Conservation (phyloP, 1,140 invertebrate genomes). For the Sogatella furcifera region DNA sequence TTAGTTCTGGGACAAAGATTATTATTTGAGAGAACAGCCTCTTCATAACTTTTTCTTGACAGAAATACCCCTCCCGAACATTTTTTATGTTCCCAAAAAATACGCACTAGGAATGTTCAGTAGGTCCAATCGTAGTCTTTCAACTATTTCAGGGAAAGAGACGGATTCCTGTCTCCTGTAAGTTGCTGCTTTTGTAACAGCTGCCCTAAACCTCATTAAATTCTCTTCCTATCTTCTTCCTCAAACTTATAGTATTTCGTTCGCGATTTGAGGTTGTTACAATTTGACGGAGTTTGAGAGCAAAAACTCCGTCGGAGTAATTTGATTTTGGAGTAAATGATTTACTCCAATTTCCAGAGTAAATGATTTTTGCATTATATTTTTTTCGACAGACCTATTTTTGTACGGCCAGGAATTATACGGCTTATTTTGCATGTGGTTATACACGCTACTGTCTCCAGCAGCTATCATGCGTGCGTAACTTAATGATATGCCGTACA, state of each 20-base stretch:
- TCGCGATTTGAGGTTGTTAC: conserved; percentile 6
- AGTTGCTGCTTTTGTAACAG: neutral
- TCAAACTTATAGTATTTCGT: conserved; percentile 8
- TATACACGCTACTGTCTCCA: conserved; percentile 28
- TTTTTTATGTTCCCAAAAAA: conserved; percentile 9
- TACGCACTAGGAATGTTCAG: neutral
- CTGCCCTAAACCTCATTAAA: neutral
- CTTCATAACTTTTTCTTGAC: conserved; percentile 2
- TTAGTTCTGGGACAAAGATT: neutral
- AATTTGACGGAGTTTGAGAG: conserved; percentile 12
- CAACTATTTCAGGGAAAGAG: neutral
- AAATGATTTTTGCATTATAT: conserved; percentile 13
- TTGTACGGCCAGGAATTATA: conserved; percentile 19
- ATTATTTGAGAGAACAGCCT: neutral
- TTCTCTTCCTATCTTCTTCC: conserved; percentile 4
- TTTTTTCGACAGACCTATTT: conserved; percentile 38
- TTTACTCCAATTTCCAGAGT: conserved; percentile 13
- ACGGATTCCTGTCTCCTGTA: neutral
- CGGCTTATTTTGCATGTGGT: conserved; percentile 17
- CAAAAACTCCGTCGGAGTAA: conserved; percentile 16
- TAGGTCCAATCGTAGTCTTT: neutral
- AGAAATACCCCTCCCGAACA: conserved; percentile 6
- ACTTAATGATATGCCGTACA: conserved; percentile 25
- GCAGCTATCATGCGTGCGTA: conserved; percentile 28
- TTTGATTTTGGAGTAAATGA: conserved; percentile 9